These are phyloP conservation scores for Thysanoteuthis rhombus DNA, from an alignment of 2,888 invertebrate genomes.

Conservation along the genomic window DNA sequence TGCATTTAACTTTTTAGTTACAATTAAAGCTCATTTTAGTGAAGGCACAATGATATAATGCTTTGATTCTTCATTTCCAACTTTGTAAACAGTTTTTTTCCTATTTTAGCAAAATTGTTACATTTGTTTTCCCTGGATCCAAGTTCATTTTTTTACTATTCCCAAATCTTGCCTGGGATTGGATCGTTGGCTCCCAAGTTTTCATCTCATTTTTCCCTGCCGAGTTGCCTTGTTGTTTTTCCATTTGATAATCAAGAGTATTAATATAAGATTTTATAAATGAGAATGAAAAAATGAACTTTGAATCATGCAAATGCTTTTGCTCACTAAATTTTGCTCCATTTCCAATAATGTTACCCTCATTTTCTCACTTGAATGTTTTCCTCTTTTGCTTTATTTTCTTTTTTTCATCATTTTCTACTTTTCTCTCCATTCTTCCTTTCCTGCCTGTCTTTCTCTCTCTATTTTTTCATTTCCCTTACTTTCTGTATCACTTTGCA, in stretches of 20 bases:
- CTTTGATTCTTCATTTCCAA: too few relatives aligned
- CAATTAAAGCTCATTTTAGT: too few relatives aligned
- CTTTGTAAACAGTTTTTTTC: too few relatives aligned
- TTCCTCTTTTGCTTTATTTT: not conserved
- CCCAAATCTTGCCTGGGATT: not conserved
- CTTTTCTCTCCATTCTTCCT: not conserved
- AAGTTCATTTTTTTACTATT: not conserved
- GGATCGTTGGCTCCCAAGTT: not conserved
- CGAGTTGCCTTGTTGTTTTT: not conserved
- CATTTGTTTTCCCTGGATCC: not conserved
- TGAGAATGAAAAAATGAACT: too few relatives aligned
- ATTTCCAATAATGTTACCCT: not conserved
- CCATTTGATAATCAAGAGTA: not conserved
- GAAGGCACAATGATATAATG: too few relatives aligned
- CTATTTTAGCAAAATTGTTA: not conserved
- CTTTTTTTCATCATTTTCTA: not conserved
- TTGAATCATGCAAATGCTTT: too few relatives aligned
- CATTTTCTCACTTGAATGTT: not conserved
- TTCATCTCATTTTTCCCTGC: not conserved
- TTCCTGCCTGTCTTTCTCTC: not conserved
- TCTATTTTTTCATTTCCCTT: not conserved
- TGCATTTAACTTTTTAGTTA: too few relatives aligned
- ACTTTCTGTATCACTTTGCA: not conserved
- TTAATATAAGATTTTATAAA: not conserved
- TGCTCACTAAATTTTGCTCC: not conserved